These are phyloP conservation scores for Macaca mulatta DNA, from an alignment of 2,113 vertebrate species.

Conservation along the genomic window DNA sequence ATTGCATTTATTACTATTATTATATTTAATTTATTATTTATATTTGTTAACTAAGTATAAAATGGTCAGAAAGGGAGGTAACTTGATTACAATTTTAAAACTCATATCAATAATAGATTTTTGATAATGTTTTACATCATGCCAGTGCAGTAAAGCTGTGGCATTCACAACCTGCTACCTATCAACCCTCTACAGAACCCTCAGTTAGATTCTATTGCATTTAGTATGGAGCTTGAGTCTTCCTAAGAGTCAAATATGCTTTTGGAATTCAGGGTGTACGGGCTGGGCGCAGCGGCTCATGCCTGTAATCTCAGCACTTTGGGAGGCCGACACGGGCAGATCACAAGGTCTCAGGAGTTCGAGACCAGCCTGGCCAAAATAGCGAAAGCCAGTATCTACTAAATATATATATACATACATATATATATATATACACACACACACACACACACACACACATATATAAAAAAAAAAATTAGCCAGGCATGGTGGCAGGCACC, in stretches of 20 bases:
- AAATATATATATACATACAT: accelerated
- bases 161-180: neutral
- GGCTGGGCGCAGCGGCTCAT: too few relatives aligned
- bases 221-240: neutral
- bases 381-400: too few relatives aligned
- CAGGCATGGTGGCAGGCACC: too few relatives aligned
- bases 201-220: neutral
- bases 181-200: neutral
- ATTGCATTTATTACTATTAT: neutral
- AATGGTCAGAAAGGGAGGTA: conserved; percentile 36
- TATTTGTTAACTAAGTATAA: conserved; percentile 63
- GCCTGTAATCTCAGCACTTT: too few relatives aligned
- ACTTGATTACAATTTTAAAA: conserved; percentile 5
- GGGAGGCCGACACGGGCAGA: too few relatives aligned
- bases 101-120: neutral
- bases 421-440: too few relatives aligned
- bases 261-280: conserved; percentile 72
- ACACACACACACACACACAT: accelerated
- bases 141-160: neutral
- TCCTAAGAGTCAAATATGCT: conserved; percentile 52
- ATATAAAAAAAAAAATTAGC: too few relatives aligned
- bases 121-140: neutral
- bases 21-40: neutral
- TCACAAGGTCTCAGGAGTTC: too few relatives aligned
- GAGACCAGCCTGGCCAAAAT: too few relatives aligned